Conservation (phyloP, 1,140 invertebrate genomes). For the Orussus abietinus region DNA sequence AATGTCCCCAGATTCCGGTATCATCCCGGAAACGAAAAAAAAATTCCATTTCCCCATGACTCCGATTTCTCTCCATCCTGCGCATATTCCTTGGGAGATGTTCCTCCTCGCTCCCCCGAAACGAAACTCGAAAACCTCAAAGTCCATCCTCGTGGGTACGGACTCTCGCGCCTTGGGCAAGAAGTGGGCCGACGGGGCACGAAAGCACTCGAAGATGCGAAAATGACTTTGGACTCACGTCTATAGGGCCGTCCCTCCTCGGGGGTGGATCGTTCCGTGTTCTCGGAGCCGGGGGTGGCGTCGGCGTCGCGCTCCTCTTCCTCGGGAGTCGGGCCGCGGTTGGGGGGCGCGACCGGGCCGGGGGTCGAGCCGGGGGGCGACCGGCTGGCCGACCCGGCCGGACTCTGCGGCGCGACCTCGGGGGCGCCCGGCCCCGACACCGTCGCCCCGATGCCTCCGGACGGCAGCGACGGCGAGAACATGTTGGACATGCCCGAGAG, state of each 20-base stretch:
- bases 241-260: conserved; percentile 55
- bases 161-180: too few relatives aligned
- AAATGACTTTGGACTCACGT: too few relatives aligned
- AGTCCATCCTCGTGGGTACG: too few relatives aligned
- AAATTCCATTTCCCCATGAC: too few relatives aligned
- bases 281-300: conserved; percentile 55
- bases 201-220: too few relatives aligned
- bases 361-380: conserved; percentile 30
- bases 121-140: too few relatives aligned
- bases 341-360: conserved; percentile 22
- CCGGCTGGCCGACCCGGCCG: conserved; percentile 33
- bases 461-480: conserved; percentile 47
- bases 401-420: conserved; percentile 41
- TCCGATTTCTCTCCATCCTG: too few relatives aligned
- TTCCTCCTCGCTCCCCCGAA: too few relatives aligned
- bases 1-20: too few relatives aligned
- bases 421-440: conserved; percentile 24
- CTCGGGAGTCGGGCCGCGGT: conserved; percentile 40
- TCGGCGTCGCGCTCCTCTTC: conserved; percentile 55
- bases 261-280: conserved; percentile 56
- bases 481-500: conserved; percentile 50
- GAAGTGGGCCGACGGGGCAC: too few relatives aligned
- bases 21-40: too few relatives aligned
- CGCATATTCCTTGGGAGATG: too few relatives aligned
- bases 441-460: conserved; percentile 21